Base-by-base conservation (phyloP, 2,113 vertebrate genomes). In the Progne subis region DNA sequence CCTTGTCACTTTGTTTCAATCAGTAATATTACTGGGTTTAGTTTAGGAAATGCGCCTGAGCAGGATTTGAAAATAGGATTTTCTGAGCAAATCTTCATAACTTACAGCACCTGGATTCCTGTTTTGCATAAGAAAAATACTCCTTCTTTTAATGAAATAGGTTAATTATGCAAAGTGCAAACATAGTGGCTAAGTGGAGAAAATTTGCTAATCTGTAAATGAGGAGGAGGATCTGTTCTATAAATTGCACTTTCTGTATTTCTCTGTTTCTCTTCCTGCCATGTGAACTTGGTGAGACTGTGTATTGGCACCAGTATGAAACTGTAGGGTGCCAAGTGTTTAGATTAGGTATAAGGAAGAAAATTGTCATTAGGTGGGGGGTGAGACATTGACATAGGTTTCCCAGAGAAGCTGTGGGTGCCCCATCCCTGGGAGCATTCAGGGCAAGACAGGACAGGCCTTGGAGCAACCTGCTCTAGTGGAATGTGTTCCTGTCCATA, bases 1-100 rank as follows among this genome's bases (percentile, higher is more conserved):
- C 87, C 82, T 84, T 79, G 85, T 94, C 64, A 94, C 90, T 95
- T 93, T 92, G 88, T 92, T 91, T 96, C 83, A 78, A n/a, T 94
- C 82, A 71, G 57, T 92, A 88, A 86, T 31, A 53, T 74, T 77
- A 77, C 37, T 76, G 65, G 13, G 81, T 94, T 91, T 81, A 67
- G 68, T 88, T 93, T 56, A 60, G 60, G 52, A 88, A 95, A 92
- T 88, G 63, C 0, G 2, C 46, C 64, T 28, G 31, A 91, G 57
- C 52, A 70, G 75, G 81, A 77, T 88, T 77, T 57, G 70, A 86
- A 95, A 89, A 84, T 80, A 77, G 70, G 94, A 86, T 92, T 96
- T 95, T 91, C 96, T 80, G 28, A 91, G 65, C 15, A 93, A 94
- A 91, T 90, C 81, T 91, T 90, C 13, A 4, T 83, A 90, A 91